Evolutionary conservation across 2,888 invertebrate genomes (phyloP).

Genomic region (Rotaria sp.): DNA sequence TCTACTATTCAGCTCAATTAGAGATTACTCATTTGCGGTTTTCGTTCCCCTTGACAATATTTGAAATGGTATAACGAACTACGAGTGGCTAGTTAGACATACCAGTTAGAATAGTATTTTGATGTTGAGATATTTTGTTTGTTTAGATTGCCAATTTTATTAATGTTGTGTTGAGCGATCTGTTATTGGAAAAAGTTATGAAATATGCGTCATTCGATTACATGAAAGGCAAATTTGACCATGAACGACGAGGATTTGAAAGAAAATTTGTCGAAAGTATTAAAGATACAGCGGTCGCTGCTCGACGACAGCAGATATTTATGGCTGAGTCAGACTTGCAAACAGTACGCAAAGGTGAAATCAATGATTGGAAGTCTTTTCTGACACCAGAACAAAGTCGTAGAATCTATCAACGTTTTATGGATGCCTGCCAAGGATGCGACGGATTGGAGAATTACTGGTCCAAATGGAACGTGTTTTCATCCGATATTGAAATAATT

Average conservation of each 20-base stretch:
- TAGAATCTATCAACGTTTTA: not conserved
- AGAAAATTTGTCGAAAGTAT: not conserved
- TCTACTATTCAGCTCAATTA: no score
- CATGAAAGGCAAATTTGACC: not conserved
- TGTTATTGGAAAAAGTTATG: not conserved
- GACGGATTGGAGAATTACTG: not conserved
- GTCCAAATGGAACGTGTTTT: not conserved
- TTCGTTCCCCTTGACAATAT: no score
- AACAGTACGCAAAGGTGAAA: not conserved
- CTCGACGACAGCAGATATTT: not conserved
- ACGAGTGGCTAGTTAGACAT: no score
- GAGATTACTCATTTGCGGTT: no score
- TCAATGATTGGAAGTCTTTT: not conserved
- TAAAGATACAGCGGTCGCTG: not conserved
- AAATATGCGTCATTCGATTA: not conserved
- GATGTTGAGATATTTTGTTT: no score
- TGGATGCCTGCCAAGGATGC: not conserved
- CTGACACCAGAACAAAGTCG: not conserved
- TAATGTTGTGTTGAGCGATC: not conserved
- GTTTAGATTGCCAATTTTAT: not conserved
- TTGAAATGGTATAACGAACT: no score
- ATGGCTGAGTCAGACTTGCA: not conserved
- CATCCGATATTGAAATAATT: not conserved
- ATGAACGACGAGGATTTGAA: not conserved
- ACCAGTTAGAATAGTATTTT: no score